Base-by-base conservation (phyloP, 1,140 invertebrate genomes). In the Aphaenogaster floridana region DNA sequence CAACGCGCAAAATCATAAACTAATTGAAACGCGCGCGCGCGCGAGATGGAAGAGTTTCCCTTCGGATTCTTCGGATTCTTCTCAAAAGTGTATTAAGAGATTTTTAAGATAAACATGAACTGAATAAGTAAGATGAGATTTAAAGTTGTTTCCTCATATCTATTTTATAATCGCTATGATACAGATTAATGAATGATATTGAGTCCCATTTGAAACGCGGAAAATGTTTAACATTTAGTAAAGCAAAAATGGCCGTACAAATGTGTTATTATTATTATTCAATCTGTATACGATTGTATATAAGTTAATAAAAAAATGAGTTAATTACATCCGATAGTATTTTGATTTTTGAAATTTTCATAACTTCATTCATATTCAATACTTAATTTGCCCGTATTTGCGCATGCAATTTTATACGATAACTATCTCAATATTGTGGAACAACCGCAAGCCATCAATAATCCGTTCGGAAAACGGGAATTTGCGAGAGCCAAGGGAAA, bases 391-490 rank as follows among this genome's bases (percentile, higher is more conserved):
- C 48, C 3, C 13, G 48, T 72, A 81, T 57, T 45, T 3, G n/a
- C n/a, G 28, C 17, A 34, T 59, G 15, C n/a, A 83, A 59, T 45
- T 76, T 63, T 48, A 61, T 21, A 9, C 42, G 34, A 61, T 83
- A 72, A 72, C 17, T 21, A 64, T 71, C 21, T 45, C 52, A 57
- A 68, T 83, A 74, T 63, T 48, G 42, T 61, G 21, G 1, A 59
- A 59, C 3, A 59, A 17, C 42, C 42, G 54, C 80, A 50, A 36
- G 17, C 8, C 4, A 48, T 84, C 42, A 63, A 76, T 84, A 84
- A 76, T 61, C 4, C 13, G n/a, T n/a, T 45, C 42, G 28, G 42
- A 83, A 74, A 72, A 48, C 52, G 54, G 6, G 13, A 3, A 36
- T 15, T 80, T 36, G 7, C 34, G 2, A 1, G 36, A 11, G 15